Conservation (phyloP, 2,113 vertebrate genomes). For the Sceloporus tristichus region DNA sequence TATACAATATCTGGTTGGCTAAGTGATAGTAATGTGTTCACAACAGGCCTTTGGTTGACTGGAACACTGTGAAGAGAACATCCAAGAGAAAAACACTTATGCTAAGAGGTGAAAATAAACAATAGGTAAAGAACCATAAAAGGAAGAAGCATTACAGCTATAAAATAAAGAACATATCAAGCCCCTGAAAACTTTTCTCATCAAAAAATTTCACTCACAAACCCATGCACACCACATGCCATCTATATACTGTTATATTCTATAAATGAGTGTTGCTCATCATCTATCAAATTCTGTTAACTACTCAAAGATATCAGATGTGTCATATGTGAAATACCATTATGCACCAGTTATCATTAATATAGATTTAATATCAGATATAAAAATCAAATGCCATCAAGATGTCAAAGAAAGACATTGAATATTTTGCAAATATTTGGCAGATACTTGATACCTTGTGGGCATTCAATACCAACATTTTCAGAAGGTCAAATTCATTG, state of each 20-base stretch:
- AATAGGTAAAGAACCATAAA: too few species aligned
- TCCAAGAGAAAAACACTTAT: not conserved
- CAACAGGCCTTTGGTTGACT: not conserved
- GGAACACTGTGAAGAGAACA: not conserved
- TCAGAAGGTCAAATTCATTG: not conserved
- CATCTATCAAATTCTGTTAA: not conserved
- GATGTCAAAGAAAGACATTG: not conserved
- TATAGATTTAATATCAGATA: not conserved
- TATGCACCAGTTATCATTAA: too few species aligned
- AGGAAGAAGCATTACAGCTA: too few species aligned
- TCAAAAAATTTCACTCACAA: not conserved
- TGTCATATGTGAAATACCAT: not conserved
- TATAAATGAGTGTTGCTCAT: not conserved
- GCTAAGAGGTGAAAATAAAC: not conserved
- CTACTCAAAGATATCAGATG: too few species aligned
- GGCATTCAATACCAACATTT: not conserved
- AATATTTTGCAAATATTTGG: not conserved
- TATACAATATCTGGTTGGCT: not conserved
- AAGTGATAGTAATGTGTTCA: not conserved
- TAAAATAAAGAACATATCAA: not conserved
- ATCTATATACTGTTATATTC: not conserved
- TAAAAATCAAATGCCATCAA: not conserved
- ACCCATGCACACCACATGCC: too few species aligned
- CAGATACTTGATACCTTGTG: not conserved
- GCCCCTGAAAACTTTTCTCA: not conserved